Conservation (phyloP, 2,113 vertebrate species). For the Planiliza haematocheilus region DNA sequence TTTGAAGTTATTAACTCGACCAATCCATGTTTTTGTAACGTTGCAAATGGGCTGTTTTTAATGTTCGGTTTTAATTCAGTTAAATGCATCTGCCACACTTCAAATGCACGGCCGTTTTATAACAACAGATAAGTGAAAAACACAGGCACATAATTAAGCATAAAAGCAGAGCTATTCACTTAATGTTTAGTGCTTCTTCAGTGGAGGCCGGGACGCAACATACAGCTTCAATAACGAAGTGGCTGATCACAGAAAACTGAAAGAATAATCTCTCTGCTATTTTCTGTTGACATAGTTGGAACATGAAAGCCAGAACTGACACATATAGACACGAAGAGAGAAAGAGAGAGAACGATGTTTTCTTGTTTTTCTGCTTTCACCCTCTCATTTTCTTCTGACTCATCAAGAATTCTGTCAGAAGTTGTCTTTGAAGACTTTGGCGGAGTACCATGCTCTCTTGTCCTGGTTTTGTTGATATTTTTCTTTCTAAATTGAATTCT, state of each 20-base stretch:
- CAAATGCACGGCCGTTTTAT: constrained; percentile 20
- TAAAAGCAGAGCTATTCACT: constrained; percentile 18
- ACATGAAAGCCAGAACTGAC: constrained; percentile 52
- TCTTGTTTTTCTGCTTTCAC: constrained; percentile 56
- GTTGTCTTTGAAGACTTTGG: constrained; percentile 75
- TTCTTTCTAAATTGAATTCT: constrained; percentile 76
- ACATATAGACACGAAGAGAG: constrained; percentile 14
- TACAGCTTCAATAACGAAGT: constrained; percentile 57
- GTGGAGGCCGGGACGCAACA: constrained; percentile 20
- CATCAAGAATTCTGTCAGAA: constrained; percentile 80
- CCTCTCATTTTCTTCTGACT: constrained; percentile 68
- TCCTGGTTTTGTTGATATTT: constrained; percentile 77
- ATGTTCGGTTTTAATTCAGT: neutral
- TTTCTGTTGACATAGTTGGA: constrained; percentile 54
- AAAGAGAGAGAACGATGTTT: constrained; percentile 51
- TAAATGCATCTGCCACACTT: constrained; percentile 8
- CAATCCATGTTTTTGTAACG: neutral
- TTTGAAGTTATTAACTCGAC: neutral
- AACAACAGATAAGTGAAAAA: neutral
- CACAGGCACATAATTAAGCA: constrained; percentile 6
- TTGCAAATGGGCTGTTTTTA: constrained; percentile 11
- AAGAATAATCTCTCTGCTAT: constrained; percentile 58
- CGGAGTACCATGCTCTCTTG: constrained; percentile 60
- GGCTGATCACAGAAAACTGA: constrained; percentile 64
- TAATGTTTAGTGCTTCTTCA: constrained; percentile 35